phyloP scores from a whole-genome alignment of 2,888 invertebrate species.

The Baronia brevicornis region DNA sequence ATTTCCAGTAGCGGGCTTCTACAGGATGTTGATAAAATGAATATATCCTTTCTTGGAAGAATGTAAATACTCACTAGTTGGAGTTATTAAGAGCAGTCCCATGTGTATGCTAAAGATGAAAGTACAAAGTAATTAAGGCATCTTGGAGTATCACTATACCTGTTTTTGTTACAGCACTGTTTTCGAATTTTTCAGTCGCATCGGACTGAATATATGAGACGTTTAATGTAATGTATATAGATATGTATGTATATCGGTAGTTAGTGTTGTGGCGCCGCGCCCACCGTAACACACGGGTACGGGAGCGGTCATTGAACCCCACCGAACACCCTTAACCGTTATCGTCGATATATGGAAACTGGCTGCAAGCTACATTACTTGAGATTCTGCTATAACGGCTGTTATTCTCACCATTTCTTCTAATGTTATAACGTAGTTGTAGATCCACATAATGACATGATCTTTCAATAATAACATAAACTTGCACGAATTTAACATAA shows the following conservation, averaged over 20 bases:
- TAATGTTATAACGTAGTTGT: constrained; percentile 3
- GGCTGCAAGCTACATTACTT: constrained; percentile 37
- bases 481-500: not conserved
- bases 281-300: constrained; percentile 34
- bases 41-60: no score
- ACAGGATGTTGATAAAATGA: no score
- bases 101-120: no score
- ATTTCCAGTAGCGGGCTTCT: no score
- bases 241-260: constrained; percentile 16
- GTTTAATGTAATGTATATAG: constrained; percentile 8
- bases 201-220: not conserved
- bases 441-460: not conserved
- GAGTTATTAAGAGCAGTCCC: no score
- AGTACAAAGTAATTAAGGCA: no score
- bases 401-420: constrained; percentile 10
- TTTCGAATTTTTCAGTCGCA: not conserved
- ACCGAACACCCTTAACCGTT: constrained; percentile 61
- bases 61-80: no score
- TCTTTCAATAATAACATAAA: constrained; percentile 2
- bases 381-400: constrained; percentile 19
- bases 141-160: no score
- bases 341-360: constrained; percentile 65
- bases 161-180: constrained; percentile 1
- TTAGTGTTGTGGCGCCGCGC: constrained; percentile 25
- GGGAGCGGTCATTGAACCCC: constrained; percentile 54